Percentiles rank a stretch among this genome's conserved stretches.
Conservation (phyloP, 2,113 vertebrate species). For the Poeciliopsis prolifica region DNA sequence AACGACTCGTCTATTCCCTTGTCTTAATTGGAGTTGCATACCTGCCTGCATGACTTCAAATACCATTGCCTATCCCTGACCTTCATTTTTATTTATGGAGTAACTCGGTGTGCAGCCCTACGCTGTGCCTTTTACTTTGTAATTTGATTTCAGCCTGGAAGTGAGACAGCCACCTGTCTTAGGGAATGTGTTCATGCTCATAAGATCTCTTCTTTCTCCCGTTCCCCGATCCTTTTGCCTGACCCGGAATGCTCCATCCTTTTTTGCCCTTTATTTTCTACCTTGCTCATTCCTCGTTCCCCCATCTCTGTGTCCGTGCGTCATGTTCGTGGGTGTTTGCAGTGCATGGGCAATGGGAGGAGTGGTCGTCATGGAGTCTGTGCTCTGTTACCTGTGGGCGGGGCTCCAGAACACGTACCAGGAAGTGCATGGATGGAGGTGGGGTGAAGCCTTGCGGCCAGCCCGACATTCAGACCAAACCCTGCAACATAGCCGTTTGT, state of each 20-base stretch:
- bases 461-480: slow-evolving; percentile 90
- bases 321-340: slow-evolving; percentile 76
- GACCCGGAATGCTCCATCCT: slow-evolving; percentile 38
- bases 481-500: slow-evolving; percentile 93
- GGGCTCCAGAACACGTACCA: slow-evolving; percentile 90
- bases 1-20: slow-evolving; percentile 40
- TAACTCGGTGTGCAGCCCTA: slow-evolving; percentile 25
- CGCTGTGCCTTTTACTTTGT: slow-evolving; percentile 33
- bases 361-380: slow-evolving; percentile 95
- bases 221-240: slow-evolving; percentile 59
- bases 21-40: slow-evolving; percentile 41
- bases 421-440: slow-evolving; percentile 86
- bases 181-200: slow-evolving; percentile 54
- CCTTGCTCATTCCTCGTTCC: slow-evolving; percentile 52
- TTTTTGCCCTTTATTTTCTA: background rate
- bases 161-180: slow-evolving; percentile 29
- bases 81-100: slow-evolving; percentile 42
- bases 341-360: slow-evolving; percentile 92
- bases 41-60: slow-evolving; percentile 60
- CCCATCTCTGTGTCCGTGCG: slow-evolving; percentile 45
- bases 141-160: slow-evolving; percentile 35
- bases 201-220: slow-evolving; percentile 64
- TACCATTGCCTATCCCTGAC: slow-evolving; percentile 53
- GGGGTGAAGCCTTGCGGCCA: slow-evolving; percentile 84
- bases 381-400: slow-evolving; percentile 95